phyloP scores from a whole-genome alignment of 2,888 invertebrate species.

The Drosophila mimica region DNA sequence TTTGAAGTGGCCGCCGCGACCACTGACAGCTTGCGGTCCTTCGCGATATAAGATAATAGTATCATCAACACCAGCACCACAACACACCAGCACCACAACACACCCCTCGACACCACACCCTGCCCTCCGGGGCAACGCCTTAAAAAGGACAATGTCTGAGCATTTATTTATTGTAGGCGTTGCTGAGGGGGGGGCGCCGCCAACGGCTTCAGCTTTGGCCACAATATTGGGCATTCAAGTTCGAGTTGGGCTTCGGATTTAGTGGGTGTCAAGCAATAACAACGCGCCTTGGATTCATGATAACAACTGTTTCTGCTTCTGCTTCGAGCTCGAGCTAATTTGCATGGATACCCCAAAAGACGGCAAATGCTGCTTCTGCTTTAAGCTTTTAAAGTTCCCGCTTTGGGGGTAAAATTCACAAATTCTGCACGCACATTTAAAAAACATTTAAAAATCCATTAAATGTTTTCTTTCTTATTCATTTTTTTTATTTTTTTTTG shows the following conservation, averaged over 20 bases:
- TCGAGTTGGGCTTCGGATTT: conserved; percentile 34
- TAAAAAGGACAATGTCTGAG: conserved; percentile 64
- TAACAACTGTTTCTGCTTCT: conserved; percentile 72
- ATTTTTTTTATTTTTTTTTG: conserved; percentile 38
- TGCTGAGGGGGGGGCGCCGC: conserved; percentile 42
- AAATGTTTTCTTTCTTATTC: conserved; percentile 62
- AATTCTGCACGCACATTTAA: conserved; percentile 79
- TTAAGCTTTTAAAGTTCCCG: conserved; percentile 56
- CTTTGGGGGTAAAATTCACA: conserved; percentile 45
- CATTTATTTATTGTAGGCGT: conserved; percentile 67
- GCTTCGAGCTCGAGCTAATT: conserved; percentile 71
- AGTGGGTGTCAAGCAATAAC: conserved; percentile 57
- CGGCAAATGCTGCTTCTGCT: conserved; percentile 51
- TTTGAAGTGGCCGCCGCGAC: conserved; percentile 71
- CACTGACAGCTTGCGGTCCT: conserved; percentile 62
- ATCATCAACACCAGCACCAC: conserved; percentile 82
- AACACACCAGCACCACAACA: background rate
- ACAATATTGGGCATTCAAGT: conserved; percentile 37
- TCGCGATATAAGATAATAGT: conserved; percentile 83
- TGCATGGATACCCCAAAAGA: conserved; percentile 62
- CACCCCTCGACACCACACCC: background rate
- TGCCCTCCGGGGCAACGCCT: conserved; percentile 31
- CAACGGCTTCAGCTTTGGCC: conserved; percentile 50
- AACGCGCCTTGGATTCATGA: conserved; percentile 68
- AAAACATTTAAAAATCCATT: conserved; percentile 84